Base-by-base conservation (phyloP, 2,888 invertebrate species). In the Caenorhabditis doughertyi region DNA sequence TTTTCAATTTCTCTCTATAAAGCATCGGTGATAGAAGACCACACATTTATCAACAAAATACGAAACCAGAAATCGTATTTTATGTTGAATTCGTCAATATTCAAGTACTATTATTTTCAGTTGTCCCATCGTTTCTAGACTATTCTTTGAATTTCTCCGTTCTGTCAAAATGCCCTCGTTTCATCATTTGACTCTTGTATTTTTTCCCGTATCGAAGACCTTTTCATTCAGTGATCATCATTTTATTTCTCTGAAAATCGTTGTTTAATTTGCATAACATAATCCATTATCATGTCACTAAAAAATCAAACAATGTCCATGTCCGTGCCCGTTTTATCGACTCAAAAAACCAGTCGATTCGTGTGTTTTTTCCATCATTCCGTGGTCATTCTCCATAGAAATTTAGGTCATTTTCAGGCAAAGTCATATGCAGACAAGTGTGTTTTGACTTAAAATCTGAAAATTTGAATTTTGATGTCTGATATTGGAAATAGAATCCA, bases 401-500 rank as follows among this genome's bases (percentile, higher is more conserved):
- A 18, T 49, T 42, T 13, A 21, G 62, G 64, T 49, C 62, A 49
- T 49, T 49, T 49, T 27, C 16, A 49, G 18, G 18, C 18, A 25
- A 29, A 47, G 1, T 25, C 13, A 25, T n/a, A 39, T 16, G 13
- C 23, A 23, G 27, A 35, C 21, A 62, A 42, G 25, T 60, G 60
- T 60, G 44, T 47, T 62, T 62, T 64, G 64, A 58, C 58, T 58
- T 8, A 21, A 56, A 21, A 32, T 21, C 16, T 32, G 7, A 29
- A n/a, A 64, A 49, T 49, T 64, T 49, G 32, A 64, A 49, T 64
- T 27, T 64, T 64, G 49, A 64, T 64, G 47, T 47, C 32, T 64
- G 64, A 64, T 44, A 44, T 64, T 49, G 13, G 27, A 67, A 67
- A 53, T 53, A 67, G 67, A 42, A 39, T 67, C 53, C 53, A 29